A percentile compares a stretch with the other conserved stretches of the same genome.
These are phyloP conservation scores for Megatriorchis doriae DNA, from an alignment of 2,113 vertebrate genomes.

Conservation along the genomic window DNA sequence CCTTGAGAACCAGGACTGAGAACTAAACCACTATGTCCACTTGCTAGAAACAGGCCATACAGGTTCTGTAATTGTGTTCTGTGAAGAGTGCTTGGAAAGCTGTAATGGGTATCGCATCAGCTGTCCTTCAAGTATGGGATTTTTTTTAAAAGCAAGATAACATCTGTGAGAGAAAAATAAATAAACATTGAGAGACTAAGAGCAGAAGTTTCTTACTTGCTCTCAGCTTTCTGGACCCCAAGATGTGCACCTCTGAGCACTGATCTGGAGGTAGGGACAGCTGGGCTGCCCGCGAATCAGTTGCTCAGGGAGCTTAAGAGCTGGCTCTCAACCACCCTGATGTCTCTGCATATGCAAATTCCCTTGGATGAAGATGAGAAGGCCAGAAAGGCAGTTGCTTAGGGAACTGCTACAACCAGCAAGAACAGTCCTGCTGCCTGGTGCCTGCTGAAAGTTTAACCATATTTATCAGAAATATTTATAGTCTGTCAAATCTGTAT, in stretches of 20 bases:
- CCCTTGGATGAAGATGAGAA: neutral
- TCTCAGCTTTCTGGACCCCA: neutral
- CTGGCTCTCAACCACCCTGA: neutral
- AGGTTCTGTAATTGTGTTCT: neutral
- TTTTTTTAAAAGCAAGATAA: neutral
- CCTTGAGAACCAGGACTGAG: neutral
- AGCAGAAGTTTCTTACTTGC: neutral
- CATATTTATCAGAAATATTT: neutral
- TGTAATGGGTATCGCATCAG: neutral
- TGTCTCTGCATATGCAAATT: neutral
- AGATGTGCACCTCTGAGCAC: neutral
- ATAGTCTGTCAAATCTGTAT: neutral
- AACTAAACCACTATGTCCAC: fast-evolving
- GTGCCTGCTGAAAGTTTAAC: neutral
- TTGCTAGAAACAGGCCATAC: neutral
- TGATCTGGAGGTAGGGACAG: neutral
- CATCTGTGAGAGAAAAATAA: neutral
- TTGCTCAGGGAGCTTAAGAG: neutral
- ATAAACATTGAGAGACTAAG: neutral
- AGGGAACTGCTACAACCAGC: neutral
- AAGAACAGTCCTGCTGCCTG: neutral
- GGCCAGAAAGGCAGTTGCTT: neutral
- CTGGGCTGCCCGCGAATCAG: neutral
- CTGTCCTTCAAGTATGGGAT: neutral
- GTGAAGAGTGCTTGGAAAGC: neutral